These are phyloP conservation scores for Anagrus nilaparvatae DNA, from an alignment of 1,140 invertebrate genomes.

Conservation along the genomic window DNA sequence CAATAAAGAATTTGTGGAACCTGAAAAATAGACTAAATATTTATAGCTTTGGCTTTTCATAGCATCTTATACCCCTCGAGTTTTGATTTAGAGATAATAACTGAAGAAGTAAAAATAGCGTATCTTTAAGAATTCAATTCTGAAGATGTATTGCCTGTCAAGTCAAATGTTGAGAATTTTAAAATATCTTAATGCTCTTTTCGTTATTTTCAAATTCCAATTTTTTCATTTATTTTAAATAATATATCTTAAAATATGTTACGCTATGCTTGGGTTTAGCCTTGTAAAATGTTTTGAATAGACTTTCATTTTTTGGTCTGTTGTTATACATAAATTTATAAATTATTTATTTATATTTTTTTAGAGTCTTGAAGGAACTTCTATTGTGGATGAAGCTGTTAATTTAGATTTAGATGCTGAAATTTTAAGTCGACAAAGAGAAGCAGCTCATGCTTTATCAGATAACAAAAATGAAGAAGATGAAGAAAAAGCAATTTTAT, in stretches of 20 bases:
- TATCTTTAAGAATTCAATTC: too few species aligned
- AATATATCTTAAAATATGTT: neutral
- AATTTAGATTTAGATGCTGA: constrained; percentile 26
- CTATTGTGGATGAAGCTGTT: constrained; percentile 17
- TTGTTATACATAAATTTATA: neutral
- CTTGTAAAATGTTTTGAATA: too few species aligned
- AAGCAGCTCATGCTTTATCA: constrained; percentile 20
- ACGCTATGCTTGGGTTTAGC: too few species aligned
- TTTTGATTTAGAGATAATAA: too few species aligned
- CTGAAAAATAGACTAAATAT: too few species aligned
- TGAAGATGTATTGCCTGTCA: too few species aligned
- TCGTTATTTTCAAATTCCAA: neutral
- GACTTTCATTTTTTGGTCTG: neutral
- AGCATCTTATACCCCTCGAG: too few species aligned
- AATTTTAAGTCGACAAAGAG: constrained; percentile 21
- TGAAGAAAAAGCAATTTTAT: constrained; percentile 30
- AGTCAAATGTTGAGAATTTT: too few species aligned
- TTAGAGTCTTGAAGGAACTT: constrained; percentile 8
- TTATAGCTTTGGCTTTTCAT: too few species aligned
- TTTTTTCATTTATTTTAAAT: neutral
- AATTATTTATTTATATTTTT: neutral
- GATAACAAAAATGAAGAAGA: constrained; percentile 22
- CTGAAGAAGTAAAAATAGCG: too few species aligned
- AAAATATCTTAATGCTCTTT: too few species aligned
- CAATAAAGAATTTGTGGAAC: too few species aligned